Percentiles rank a stretch among this genome's conserved stretches.
Conservation (phyloP, 2,888 invertebrate genomes). For the Lycophotia porphyrea region DNA sequence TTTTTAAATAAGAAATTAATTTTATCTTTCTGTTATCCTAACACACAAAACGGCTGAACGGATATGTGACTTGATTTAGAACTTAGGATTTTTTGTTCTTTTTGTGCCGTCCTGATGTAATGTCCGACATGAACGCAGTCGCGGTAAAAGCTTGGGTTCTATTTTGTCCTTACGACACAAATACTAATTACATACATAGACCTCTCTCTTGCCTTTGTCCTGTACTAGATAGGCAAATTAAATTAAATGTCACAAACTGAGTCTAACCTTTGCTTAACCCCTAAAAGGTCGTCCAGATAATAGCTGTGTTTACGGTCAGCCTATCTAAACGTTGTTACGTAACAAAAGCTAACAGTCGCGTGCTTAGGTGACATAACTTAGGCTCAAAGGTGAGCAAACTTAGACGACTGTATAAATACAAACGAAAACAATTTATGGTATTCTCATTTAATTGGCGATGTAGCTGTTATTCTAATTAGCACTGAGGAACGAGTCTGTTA, state of each 20-base stretch:
- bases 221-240: slow-evolving; percentile 17
- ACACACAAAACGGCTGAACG: not conserved
- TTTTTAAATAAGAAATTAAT: not conserved
- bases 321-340: slow-evolving; percentile 25
- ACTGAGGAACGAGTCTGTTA: slow-evolving; percentile 63
- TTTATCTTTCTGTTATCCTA: not conserved
- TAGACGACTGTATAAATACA: slow-evolving; percentile 45
- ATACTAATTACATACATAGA: not conserved
- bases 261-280: slow-evolving; percentile 42
- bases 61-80: not conserved
- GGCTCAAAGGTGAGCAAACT: slow-evolving; percentile 52
- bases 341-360: slow-evolving; percentile 41
- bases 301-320: slow-evolving; percentile 25
- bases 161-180: not conserved
- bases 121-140: no score
- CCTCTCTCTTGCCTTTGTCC: not conserved
- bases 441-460: slow-evolving; percentile 63
- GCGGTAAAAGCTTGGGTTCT: no score
- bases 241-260: slow-evolving; percentile 30
- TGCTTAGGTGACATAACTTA: slow-evolving; percentile 39
- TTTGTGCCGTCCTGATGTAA: no score
- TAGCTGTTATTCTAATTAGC: slow-evolving; percentile 65
- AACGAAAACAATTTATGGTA: slow-evolving; percentile 61
- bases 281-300: slow-evolving; percentile 43
- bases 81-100: not conserved